Conservation (phyloP, 2,797 vertebrate species). For the Epinephelus coioides region DNA sequence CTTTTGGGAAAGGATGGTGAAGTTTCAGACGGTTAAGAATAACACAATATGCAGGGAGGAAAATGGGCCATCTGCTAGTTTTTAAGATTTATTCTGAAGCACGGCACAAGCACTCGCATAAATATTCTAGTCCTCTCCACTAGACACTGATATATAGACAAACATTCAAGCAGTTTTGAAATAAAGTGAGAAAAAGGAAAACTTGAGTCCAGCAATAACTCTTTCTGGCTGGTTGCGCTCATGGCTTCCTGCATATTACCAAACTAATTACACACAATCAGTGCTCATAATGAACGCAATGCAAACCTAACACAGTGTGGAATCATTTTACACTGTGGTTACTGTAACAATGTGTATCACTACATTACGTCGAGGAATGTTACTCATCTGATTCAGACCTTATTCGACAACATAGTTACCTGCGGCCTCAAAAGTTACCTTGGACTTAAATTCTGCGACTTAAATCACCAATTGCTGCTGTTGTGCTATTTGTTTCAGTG, state of each 20-base stretch:
- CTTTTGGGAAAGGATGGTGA: slow-evolving; percentile 27
- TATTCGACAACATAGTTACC: not conserved
- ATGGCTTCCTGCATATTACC: slow-evolving; percentile 9
- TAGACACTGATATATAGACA: slow-evolving; percentile 16
- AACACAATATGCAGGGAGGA: slow-evolving; percentile 22
- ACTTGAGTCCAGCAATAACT: slow-evolving; percentile 1
- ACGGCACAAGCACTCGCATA: slow-evolving; percentile 14
- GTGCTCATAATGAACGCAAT: not conserved
- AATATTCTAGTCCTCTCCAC: slow-evolving; percentile 25
- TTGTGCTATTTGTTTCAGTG: slow-evolving; percentile 23
- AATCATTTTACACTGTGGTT: slow-evolving; percentile 4
- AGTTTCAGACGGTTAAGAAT: slow-evolving; percentile 47
- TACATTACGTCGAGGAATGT: not conserved
- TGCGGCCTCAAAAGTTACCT: not conserved
- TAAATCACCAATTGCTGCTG: slow-evolving; percentile 5
- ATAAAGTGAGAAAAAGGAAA: slow-evolving; percentile 14
- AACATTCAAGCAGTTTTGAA: slow-evolving; percentile 20
- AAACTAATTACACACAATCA: not conserved
- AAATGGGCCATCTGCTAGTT: slow-evolving; percentile 50
- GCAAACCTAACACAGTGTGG: not conserved
- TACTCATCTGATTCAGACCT: not conserved
- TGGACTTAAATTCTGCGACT: too few relatives aligned
- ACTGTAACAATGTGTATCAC: not conserved
- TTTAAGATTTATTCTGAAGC: slow-evolving; percentile 43
- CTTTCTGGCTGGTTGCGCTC: slow-evolving; percentile 17